Percentiles rank a stretch among this genome's conserved stretches.
These are phyloP conservation scores for Halichoerus grypus DNA, from an alignment of 2,113 vertebrate species.

Conservation along the genomic window DNA sequence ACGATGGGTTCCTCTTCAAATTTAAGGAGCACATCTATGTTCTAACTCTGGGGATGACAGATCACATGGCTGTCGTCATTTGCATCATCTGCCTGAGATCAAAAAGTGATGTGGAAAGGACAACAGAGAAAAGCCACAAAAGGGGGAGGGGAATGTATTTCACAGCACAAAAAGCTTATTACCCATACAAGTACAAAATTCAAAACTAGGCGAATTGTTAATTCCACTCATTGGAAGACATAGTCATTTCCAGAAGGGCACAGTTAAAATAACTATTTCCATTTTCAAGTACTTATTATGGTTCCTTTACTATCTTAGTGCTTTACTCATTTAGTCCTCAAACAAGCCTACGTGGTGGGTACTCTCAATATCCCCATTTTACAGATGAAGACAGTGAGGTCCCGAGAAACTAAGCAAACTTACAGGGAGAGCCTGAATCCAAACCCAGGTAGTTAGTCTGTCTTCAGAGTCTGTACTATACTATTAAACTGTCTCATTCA, in stretches of 20 bases:
- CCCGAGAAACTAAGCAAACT: not conserved
- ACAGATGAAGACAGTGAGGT: not conserved
- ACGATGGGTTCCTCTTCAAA: not conserved
- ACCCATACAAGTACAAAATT: not conserved
- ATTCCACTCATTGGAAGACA: not conserved
- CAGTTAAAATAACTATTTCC: not conserved
- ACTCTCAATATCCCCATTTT: not conserved
- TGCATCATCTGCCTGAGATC: not conserved
- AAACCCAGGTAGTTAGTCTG: not conserved
- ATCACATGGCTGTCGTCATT: not conserved
- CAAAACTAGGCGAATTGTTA: not conserved
- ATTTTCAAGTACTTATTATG: not conserved
- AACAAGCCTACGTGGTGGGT: rapidly evolving
- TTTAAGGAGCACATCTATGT: not conserved
- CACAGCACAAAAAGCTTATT: not conserved
- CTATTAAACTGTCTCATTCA: not conserved
- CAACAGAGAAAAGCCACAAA: not conserved
- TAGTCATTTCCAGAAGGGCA: not conserved
- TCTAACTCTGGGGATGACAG: not conserved
- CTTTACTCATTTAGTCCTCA: not conserved
- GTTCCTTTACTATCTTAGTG: no score
- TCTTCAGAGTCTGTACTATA: not conserved
- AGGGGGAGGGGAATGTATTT: not conserved
- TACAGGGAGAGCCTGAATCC: not conserved
- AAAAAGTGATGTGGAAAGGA: not conserved